Evolutionary conservation across 2,113 vertebrate genomes (phyloP), one percentile per base, ranked within the genome.

Genomic region (Excalfactoria chinensis): DNA sequence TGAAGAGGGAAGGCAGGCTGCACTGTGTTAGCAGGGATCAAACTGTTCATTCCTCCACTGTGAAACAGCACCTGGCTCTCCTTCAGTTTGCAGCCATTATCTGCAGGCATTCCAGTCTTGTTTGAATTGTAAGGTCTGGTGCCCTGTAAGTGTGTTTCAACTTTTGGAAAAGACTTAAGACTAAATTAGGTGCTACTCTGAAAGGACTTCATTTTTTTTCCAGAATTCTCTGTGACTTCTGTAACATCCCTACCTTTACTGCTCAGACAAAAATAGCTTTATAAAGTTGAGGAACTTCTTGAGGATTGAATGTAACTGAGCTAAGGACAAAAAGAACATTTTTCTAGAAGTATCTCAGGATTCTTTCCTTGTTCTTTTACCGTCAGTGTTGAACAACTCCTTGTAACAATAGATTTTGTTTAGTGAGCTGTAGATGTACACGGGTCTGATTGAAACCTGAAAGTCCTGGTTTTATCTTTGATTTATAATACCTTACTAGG

Each of bases 181-280:
- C 67, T 89, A 86, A 86, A 91, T 85, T 85, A 93, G 84, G 62
- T 43, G 56, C 51, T 67, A 16, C 0, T 1, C 34, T 84, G 70
- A 91, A 87, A 93, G 18, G 63, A 79, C 84, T 94, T 86, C 3
- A 13, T 80, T 93, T 94, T 16, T 43, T 53, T 84, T 70, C 75
- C 64, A 86, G 92, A 93, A 79, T 73, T 89, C 76, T 34, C n/a
- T 89, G 68, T 89, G 69, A 90, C 78, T 92, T 75, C 84, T 94
- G 41, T 86, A 94, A 85, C 74, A 69, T 84, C 56, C 67, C 22
- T 93, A 58, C 86, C 75, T 91, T 89, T 80, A 72, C 35, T 62
- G 55, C 73, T 71, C 66, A 69, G 66, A 81, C 35, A 89, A 92
- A 96, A 96, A 88, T 93, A 93, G 63, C 30, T 89, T 93, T 88